Evolutionary conservation across 2,888 invertebrate genomes (phyloP), one percentile per base, ranked within the genome.

Genomic region (Trypoxylon attenuatum): DNA sequence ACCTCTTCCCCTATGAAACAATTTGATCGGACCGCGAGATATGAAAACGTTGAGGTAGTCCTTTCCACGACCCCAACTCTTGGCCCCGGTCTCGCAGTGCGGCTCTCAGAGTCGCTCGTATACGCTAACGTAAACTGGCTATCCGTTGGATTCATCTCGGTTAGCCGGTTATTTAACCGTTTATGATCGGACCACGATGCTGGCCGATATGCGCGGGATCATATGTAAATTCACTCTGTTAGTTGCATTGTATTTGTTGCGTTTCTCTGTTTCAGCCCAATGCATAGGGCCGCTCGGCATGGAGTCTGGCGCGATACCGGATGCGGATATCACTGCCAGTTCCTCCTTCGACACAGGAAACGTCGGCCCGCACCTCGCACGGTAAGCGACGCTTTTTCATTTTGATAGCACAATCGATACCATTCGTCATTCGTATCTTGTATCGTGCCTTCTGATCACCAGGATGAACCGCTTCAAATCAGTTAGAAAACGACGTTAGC

Each of bases 321-420:
- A 92, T 84, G 87, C 88, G 70, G 91, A 91, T 84, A 90, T 92
- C 81, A 88, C 89, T 15, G 91, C 92, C 66, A 91, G 91, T 77
- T 91, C 91, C 42, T 90, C 90, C 67, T 92, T 91, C 84, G 91
- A 92, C 84, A 87, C 88, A 75, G 89, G 89, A 69, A 91, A 90
- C 76, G 92, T 92, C 53, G 92, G 92, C 58, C 91, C 92, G 23
- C 89, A 90, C 75, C 89, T 91, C 79, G 91, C 91, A 73, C 90
- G 92, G 92, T 92, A 84, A 88, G 71, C 64, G 66, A 66, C 61
- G 61, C 59, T 66, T 66, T 75, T 73, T 73, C 60, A 60, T 71
- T 67, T 62, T 58, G 62, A 69, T 59, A 33, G 53, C 43, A 22
- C 18, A 46, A 38, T 47, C 21, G 50, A 58, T 54, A 46, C 60